Evolutionary conservation across 2,113 vertebrate genomes (phyloP).

Genomic region (Leucopsar rothschildi): DNA sequence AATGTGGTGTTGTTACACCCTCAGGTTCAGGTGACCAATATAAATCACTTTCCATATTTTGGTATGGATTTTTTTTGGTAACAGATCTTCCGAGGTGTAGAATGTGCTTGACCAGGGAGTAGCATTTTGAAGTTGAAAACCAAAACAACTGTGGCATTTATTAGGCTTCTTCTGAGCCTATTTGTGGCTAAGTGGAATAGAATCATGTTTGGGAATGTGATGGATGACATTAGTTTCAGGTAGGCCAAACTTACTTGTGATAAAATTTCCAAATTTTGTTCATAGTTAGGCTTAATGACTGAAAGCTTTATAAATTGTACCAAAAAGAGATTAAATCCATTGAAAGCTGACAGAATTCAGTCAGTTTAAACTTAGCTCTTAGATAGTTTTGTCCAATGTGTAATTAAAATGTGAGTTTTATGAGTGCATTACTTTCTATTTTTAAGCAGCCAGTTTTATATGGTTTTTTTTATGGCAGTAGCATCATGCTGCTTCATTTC

Average conservation of each 20-base stretch:
- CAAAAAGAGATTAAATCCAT: neutral
- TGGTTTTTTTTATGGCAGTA: neutral
- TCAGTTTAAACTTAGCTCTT: neutral
- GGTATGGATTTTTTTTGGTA: neutral
- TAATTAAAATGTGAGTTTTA: neutral
- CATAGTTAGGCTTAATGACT: neutral
- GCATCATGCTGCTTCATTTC: neutral
- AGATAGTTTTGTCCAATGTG: neutral
- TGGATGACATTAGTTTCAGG: neutral
- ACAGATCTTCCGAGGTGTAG: neutral
- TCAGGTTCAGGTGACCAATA: neutral
- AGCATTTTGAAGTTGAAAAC: neutral
- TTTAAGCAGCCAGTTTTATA: neutral
- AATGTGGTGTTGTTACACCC: neutral
- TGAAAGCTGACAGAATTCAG: neutral
- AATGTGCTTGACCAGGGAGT: neutral
- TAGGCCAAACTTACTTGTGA: neutral
- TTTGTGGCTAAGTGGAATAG: neutral
- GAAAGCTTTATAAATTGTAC: neutral
- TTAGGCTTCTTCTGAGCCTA: neutral
- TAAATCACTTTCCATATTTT: neutral
- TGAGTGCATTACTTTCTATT: neutral
- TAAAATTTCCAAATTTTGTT: neutral
- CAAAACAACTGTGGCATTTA: neutral
- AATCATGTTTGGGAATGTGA: neutral